A percentile compares a stretch with the other conserved stretches of the same genome.
phyloP scores from a whole-genome alignment of 1,140 invertebrate species.

The Zaprionus tsacasi region DNA sequence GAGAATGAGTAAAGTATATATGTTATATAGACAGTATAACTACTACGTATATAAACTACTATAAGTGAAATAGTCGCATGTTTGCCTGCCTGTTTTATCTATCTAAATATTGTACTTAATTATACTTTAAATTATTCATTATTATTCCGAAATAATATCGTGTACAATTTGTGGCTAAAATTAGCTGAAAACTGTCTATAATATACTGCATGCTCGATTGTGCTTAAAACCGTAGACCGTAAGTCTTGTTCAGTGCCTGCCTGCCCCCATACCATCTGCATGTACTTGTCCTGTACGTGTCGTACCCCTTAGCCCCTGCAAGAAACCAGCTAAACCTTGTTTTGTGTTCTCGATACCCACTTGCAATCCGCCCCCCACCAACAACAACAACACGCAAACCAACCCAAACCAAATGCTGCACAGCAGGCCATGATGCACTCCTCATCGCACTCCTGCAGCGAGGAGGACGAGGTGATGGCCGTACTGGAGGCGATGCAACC shows the following conservation, averaged over 20 bases:
- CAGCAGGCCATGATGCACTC: conserved; percentile 61
- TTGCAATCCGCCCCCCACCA: conserved; percentile 6
- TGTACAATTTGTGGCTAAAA: conserved; percentile 42
- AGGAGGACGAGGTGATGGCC: conserved; percentile 73
- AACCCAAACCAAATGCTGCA: conserved; percentile 8
- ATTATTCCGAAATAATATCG: conserved; percentile 38
- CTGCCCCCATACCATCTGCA: neutral
- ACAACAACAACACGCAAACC: conserved; percentile 20
- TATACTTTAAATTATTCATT: too few relatives aligned
- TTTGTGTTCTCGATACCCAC: conserved; percentile 22
- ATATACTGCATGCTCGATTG: conserved; percentile 50
- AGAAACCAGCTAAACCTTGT: conserved; percentile 33
- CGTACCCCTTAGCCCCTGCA: conserved; percentile 14
- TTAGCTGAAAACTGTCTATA: conserved; percentile 45
- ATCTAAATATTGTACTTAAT: neutral
- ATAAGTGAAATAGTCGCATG: neutral
- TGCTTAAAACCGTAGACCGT: conserved; percentile 48
- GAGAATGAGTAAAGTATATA: neutral
- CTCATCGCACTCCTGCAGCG: conserved; percentile 76
- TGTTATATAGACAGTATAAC: too few relatives aligned
- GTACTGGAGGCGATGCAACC: conserved; percentile 58
- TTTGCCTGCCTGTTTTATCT: conserved; percentile 2
- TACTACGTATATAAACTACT: too few relatives aligned
- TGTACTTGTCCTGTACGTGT: conserved; percentile 50
- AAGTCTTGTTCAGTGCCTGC: conserved; percentile 33